A percentile compares a stretch with the other conserved stretches of the same genome.
phyloP scores from a whole-genome alignment of 2,888 invertebrate species.

The Tetragonisca angustula region DNA sequence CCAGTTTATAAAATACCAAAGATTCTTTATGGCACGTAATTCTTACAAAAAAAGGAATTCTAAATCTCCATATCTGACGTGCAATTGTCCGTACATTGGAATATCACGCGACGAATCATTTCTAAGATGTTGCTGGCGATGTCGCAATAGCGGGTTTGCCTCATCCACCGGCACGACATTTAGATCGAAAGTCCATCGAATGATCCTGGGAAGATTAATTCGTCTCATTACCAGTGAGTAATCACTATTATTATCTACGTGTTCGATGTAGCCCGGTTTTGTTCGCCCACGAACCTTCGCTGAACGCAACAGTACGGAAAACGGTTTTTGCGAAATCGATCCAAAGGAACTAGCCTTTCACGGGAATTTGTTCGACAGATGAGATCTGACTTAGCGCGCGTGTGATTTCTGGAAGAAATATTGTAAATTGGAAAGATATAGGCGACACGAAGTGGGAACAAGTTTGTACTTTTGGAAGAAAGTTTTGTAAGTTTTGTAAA shows the following conservation, averaged over 20 bases:
- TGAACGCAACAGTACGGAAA: constrained; percentile 38
- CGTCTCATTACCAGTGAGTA: constrained; percentile 64
- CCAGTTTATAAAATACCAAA: not conserved
- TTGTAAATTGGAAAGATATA: not conserved
- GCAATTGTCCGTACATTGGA: constrained; percentile 41
- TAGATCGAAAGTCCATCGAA: constrained; percentile 67
- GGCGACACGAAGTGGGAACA: not conserved
- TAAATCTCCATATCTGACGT: constrained; percentile 21
- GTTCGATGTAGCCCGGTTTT: constrained; percentile 47
- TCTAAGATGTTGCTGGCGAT: constrained; percentile 51
- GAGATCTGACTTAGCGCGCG: constrained; percentile 4
- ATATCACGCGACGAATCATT: constrained; percentile 54
- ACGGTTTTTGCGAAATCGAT: constrained; percentile 57
- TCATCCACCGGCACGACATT: constrained; percentile 62
- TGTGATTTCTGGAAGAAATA: constrained; percentile 11
- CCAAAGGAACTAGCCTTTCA: constrained; percentile 35
- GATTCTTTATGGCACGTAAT: not conserved
- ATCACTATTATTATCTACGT: constrained; percentile 65
- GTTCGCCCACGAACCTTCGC: constrained; percentile 41
- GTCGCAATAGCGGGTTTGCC: constrained; percentile 52
- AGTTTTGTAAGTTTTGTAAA: not conserved
- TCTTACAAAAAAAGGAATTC: constrained; percentile 19
- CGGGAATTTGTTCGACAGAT: constrained; percentile 18
- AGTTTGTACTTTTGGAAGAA: not conserved
- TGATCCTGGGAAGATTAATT: constrained; percentile 64